These are phyloP conservation scores for Cryptosula pallasiana DNA, from an alignment of 2,888 invertebrate genomes.

Conservation along the genomic window DNA sequence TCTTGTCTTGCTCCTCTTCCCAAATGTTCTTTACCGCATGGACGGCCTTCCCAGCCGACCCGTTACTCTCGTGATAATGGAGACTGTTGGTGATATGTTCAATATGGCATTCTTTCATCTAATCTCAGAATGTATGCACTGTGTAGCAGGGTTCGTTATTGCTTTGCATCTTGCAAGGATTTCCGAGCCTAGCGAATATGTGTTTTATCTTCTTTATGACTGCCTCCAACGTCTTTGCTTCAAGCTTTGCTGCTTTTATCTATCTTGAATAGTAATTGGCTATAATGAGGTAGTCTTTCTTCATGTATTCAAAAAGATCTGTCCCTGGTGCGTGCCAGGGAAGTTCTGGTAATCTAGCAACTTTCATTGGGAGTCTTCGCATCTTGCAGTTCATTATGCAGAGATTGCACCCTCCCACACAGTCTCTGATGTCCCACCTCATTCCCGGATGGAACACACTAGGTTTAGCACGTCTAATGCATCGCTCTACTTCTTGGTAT, in stretches of 20 bases:
- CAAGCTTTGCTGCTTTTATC: too few species aligned
- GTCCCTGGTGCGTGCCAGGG: background rate
- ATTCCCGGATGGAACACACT: background rate
- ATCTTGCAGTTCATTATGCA: too few species aligned
- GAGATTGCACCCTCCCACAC: too few species aligned
- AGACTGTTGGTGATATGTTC: too few species aligned
- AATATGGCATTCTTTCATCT: background rate
- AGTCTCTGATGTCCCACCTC: background rate
- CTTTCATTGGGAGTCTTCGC: background rate
- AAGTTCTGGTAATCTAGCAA: background rate
- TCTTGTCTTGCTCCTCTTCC: background rate
- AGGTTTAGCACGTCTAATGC: background rate
- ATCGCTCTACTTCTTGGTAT: background rate
- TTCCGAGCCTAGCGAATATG: constrained; percentile 27
- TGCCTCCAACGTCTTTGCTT: constrained; percentile 10
- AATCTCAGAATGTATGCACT: background rate
- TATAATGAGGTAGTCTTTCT: too few species aligned
- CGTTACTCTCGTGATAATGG: background rate
- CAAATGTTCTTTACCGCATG: background rate
- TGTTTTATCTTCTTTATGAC: too few species aligned
- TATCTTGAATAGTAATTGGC: too few species aligned
- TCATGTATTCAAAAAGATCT: background rate
- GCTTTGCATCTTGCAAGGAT: constrained; percentile 23
- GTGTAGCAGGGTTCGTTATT: background rate
- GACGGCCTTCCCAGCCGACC: too few species aligned